Base-by-base conservation (phyloP, 2,797 vertebrate genomes). In the Vespertilio murinus region DNA sequence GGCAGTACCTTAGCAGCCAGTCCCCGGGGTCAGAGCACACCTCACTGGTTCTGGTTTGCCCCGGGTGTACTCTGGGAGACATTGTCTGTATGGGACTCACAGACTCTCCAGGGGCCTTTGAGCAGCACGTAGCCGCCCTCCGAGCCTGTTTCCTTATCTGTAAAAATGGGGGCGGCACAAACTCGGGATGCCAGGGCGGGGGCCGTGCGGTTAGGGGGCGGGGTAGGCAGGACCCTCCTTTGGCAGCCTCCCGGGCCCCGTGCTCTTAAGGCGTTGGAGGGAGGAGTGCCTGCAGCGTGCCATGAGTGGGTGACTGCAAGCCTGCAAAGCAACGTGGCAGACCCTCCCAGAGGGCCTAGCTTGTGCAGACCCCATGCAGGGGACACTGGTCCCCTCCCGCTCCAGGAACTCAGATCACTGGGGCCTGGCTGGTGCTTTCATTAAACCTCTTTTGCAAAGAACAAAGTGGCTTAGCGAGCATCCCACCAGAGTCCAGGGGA, bases 21-120 rank as follows among this genome's bases (percentile, higher is more conserved):
- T 30, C 8, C n/a, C 25, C 8, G 1, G 25, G 52, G 35, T 33
- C 70, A 40, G 28, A 64, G 25, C 35, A 3, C 9, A 2, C 23
- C 8, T 6, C 3, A 1, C 20, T 0, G 3, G 30, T n/a, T 47
- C 9, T 11, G 40, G 9, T 70, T 25, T 4, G 0, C 11, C 1
- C 0, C 0, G 4, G 35, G 54, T 0, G 0, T 38, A 16, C 65
- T 42, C 5, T 6, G 8, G 25, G 40, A 65, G 75, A 2, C 6
- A 30, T 33, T 52, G 25, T 22, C 28, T 16, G 0, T 11, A 0
- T 10, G 17, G 17, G 47, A 30, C 2, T 7, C 35, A 52, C 35
- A 49, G 56, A 52, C 33, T 85, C 33, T 85, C 30, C 2, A 17
- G 22, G 33, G 28, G 22, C 12, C 33, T 59, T 22, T 2, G 33